A percentile compares a stretch with the other conserved stretches of the same genome.
phyloP scores from a whole-genome alignment of 2,113 vertebrate species.

The Mus pahari region DNA sequence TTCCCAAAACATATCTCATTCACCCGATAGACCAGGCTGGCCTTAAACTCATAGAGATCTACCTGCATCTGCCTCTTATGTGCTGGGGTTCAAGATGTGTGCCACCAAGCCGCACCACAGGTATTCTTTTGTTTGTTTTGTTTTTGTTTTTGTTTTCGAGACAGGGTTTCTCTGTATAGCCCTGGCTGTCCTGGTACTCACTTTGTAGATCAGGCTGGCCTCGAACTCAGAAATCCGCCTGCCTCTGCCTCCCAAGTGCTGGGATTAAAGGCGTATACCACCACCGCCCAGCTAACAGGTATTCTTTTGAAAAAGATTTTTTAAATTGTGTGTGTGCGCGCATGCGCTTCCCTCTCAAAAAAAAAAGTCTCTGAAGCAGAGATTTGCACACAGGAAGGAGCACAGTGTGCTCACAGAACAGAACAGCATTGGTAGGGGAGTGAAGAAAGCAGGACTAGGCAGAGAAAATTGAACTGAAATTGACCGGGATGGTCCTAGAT shows the following conservation, averaged over 20 bases:
- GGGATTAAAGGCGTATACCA: no score
- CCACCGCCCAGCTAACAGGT: no score
- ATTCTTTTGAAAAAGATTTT: neutral
- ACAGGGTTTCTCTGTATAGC: no score
- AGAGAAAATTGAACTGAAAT: neutral
- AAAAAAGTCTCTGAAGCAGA: neutral
- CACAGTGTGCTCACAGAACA: neutral
- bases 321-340: neutral
- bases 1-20: neutral
- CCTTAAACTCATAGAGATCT: neutral
- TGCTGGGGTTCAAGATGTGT: neutral
- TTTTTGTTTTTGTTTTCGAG: no score
- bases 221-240: no score
- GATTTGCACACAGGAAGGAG: neutral
- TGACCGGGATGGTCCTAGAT: neutral
- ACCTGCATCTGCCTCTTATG: neutral
- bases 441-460: neutral
- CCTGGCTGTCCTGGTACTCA: no score
- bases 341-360: neutral
- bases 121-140: no score
- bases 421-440: neutral
- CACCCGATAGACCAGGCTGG: neutral
- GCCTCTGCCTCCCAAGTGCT: no score
- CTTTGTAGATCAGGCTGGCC: no score
- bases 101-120: neutral